A percentile compares a stretch with the other conserved stretches of the same genome.
phyloP scores from a whole-genome alignment of 2,113 vertebrate genomes.

The Vireo altiloquus region DNA sequence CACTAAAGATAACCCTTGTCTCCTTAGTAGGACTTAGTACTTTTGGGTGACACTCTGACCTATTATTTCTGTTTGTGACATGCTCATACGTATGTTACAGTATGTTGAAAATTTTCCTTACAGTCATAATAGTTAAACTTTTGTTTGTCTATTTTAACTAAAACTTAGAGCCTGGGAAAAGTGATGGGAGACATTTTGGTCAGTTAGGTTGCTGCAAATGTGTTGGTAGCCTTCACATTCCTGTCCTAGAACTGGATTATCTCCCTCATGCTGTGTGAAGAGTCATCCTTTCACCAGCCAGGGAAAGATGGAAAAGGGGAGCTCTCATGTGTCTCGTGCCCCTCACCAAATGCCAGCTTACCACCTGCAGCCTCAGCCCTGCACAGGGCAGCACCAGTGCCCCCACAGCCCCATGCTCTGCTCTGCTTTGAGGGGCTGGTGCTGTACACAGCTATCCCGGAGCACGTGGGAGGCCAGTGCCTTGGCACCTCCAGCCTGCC shows the following conservation, averaged over 20 bases:
- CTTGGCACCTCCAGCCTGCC: not conserved
- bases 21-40: not conserved
- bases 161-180: not conserved
- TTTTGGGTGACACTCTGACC: not conserved
- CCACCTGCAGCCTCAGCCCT: not conserved
- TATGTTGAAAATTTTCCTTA: not conserved
- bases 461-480: fast-evolving
- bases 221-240: not conserved
- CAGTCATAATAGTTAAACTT: not conserved
- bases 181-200: not conserved
- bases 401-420: not conserved
- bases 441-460: not conserved
- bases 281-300: not conserved
- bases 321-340: not conserved
- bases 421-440: not conserved
- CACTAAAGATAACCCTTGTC: not conserved
- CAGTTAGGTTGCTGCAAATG: not conserved
- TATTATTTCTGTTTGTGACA: not conserved
- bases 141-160: not conserved
- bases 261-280: not conserved
- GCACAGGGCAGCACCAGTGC: not conserved
- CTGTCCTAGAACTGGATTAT: not conserved
- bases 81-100: not conserved
- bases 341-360: not conserved
- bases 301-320: not conserved